Evolutionary conservation across 2,797 vertebrate genomes (phyloP).

Genomic region (Enoplosus armatus): DNA sequence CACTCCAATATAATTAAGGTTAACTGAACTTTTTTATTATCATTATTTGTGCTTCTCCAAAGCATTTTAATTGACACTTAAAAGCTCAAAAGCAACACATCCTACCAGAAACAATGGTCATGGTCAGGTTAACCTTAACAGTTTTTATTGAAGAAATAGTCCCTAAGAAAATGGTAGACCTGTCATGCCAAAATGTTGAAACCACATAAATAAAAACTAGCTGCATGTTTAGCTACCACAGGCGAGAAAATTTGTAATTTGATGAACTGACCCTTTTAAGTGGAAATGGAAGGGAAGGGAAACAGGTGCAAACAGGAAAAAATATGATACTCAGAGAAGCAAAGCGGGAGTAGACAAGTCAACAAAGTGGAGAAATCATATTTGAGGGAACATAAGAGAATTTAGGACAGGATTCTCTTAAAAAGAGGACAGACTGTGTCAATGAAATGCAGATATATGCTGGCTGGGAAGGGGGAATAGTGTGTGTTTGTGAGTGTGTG

Average conservation of each 20-base stretch:
- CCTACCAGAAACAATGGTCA: background rate
- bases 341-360: background rate
- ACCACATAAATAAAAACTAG: background rate
- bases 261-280: background rate
- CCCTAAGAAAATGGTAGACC: background rate
- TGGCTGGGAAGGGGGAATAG: conserved; percentile 13
- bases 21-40: background rate
- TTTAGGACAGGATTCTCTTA: conserved; percentile 19
- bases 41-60: background rate
- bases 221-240: background rate
- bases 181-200: too few relatives aligned
- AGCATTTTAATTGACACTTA: background rate
- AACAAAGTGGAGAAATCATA: conserved; percentile 1
- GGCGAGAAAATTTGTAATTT: background rate
- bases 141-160: background rate
- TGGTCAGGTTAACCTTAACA: background rate
- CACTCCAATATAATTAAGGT: background rate
- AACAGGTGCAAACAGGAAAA: background rate
- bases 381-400: conserved; percentile 27
- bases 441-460: conserved; percentile 63
- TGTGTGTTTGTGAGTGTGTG: conserved; percentile 11
- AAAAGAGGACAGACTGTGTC: conserved; percentile 32
- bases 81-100: background rate
- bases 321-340: background rate
- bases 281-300: background rate